phyloP scores from a whole-genome alignment of 1,140 invertebrate species.

The Drosophila littoralis region DNA sequence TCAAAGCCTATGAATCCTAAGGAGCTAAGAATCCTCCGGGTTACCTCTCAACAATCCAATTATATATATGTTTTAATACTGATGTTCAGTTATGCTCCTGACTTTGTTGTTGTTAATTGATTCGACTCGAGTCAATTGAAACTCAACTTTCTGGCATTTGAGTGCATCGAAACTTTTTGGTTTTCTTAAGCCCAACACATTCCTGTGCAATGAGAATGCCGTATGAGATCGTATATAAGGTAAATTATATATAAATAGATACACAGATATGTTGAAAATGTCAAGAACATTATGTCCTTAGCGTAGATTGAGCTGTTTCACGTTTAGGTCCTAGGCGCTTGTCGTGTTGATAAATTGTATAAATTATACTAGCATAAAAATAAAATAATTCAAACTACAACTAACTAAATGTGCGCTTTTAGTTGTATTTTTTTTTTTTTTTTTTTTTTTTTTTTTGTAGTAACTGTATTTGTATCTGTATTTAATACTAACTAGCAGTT shows the following conservation, averaged over 20 bases:
- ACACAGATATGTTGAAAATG: conserved; percentile 6
- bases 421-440: conserved; percentile 51
- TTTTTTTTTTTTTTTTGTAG: conserved; percentile 54
- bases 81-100: too few species aligned
- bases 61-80: too few species aligned
- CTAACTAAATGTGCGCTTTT: conserved; percentile 54
- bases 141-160: too few species aligned
- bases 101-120: too few species aligned
- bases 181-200: neutral
- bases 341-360: conserved; percentile 66
- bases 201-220: neutral
- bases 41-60: too few species aligned
- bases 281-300: neutral
- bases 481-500: conserved; percentile 74
- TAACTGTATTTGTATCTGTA: conserved; percentile 57
- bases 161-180: too few species aligned
- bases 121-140: too few species aligned
- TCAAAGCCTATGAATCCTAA: neutral
- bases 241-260: conserved; percentile 20
- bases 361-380: conserved; percentile 43
- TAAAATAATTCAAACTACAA: conserved; percentile 8
- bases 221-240: conserved; percentile 20
- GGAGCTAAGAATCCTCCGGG: too few species aligned
- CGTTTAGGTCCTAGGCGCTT: conserved; percentile 72
- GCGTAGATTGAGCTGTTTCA: conserved; percentile 58